phyloP scores from a whole-genome alignment of 2,888 invertebrate species.

The Pimpla rufipes region DNA sequence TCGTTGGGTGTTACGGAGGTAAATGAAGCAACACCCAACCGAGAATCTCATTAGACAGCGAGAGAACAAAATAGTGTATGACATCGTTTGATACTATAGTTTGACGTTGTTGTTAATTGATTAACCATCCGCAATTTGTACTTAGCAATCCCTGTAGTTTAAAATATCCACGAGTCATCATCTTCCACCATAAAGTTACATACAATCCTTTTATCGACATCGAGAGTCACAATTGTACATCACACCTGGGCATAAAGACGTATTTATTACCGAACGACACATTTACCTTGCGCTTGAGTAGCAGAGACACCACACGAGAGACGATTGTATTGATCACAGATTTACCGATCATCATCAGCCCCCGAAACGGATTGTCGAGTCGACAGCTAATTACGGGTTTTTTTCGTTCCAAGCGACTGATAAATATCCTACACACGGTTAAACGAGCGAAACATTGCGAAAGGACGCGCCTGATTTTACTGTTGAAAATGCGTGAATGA shows the following conservation, averaged over 20 bases:
- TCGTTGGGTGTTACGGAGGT: background rate
- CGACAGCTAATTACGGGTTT: background rate
- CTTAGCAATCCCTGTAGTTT: background rate
- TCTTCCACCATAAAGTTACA: background rate
- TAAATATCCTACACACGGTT: constrained; percentile 21
- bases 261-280: background rate
- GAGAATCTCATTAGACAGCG: background rate
- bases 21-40: background rate
- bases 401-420: constrained; percentile 26
- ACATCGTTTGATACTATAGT: background rate
- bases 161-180: background rate
- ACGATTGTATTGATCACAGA: background rate
- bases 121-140: background rate
- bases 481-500: constrained; percentile 38
- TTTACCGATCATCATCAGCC: background rate
- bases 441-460: background rate
- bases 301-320: background rate
- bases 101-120: background rate
- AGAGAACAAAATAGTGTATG: constrained; percentile 5
- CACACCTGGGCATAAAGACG: background rate
- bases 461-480: background rate
- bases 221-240: background rate
- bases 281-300: background rate
- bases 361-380: background rate
- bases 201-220: background rate